Evolutionary conservation across 1,140 invertebrate species (phyloP).

Genomic region (Drosophila kanapiae): DNA sequence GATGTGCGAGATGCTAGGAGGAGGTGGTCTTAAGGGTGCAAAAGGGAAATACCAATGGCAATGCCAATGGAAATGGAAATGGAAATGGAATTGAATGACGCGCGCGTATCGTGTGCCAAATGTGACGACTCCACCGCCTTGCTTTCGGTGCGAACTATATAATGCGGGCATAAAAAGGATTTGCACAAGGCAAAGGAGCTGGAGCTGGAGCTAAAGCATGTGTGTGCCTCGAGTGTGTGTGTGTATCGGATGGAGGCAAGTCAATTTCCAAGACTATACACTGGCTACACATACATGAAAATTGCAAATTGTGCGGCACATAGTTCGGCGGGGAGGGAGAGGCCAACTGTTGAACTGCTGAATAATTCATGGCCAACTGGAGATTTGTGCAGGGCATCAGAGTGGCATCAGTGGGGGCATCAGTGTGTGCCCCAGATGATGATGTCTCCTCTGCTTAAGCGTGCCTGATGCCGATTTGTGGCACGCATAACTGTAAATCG

Average conservation of each 20-base stretch:
- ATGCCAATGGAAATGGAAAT: constrained; percentile 39
- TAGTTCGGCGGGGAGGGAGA: constrained; percentile 41
- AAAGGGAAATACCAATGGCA: constrained; percentile 29
- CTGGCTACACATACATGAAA: constrained; percentile 35
- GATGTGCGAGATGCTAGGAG: constrained; percentile 1
- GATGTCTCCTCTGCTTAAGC: constrained; percentile 59
- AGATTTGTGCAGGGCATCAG: constrained; percentile 69
- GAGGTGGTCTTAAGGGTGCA: constrained; percentile 10
- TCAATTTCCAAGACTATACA: constrained; percentile 52
- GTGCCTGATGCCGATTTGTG: constrained; percentile 74
- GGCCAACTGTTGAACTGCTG: constrained; percentile 68
- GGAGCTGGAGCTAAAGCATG: neutral
- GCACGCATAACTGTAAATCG: constrained; percentile 75
- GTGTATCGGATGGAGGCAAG: constrained; percentile 1
- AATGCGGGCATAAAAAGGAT: constrained; percentile 85
- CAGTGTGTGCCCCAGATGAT: constrained; percentile 3
- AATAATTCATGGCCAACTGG: constrained; percentile 80
- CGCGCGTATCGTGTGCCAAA: constrained; percentile 60
- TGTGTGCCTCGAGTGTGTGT: constrained; percentile 15
- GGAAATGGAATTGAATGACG: constrained; percentile 80
- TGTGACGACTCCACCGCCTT: constrained; percentile 30
- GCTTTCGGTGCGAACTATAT: constrained; percentile 67
- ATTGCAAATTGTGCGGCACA: constrained; percentile 70
- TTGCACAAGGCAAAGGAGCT: constrained; percentile 56
- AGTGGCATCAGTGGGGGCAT: neutral